phyloP scores from a whole-genome alignment of 1,140 invertebrate species.

The Cyclargus thomasi region DNA sequence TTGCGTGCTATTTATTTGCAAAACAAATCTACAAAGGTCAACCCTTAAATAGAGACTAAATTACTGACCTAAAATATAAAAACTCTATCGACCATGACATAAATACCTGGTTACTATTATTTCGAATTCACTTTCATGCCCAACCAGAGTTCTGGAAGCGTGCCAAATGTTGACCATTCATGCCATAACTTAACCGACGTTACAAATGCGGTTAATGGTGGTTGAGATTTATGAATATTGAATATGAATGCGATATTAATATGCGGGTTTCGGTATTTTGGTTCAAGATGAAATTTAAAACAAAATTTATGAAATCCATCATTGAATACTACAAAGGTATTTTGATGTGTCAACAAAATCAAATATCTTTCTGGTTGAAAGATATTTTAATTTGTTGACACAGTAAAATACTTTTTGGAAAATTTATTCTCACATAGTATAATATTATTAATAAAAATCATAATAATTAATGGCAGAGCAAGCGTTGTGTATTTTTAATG shows the following conservation, averaged over 20 bases:
- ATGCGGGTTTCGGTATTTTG: too few relatives aligned
- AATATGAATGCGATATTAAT: not conserved
- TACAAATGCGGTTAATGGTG: not conserved
- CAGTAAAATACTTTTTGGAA: too few relatives aligned
- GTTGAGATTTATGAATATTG: not conserved
- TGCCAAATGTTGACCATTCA: not conserved
- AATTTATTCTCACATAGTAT: too few relatives aligned
- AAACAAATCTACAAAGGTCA: not conserved
- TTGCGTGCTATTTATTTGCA: not conserved
- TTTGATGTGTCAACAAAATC: too few relatives aligned
- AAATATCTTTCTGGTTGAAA: too few relatives aligned
- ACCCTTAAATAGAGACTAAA: conserved; percentile 26
- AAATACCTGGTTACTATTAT: conserved; percentile 27
- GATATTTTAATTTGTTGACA: too few relatives aligned
- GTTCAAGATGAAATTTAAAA: too few relatives aligned
- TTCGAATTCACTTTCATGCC: not conserved
- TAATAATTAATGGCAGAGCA: too few relatives aligned
- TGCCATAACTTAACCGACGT: not conserved
- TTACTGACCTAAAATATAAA: conserved; percentile 37
- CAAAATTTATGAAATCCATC: too few relatives aligned
- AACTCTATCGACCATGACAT: conserved; percentile 46
- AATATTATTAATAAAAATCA: too few relatives aligned
- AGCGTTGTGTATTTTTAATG: too few relatives aligned
- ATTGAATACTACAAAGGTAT: too few relatives aligned
- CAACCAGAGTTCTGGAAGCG: not conserved